Base-by-base conservation (phyloP, 35 echinoderm and acorn worm genomes). In the Ophiothrix spiculata region DNA sequence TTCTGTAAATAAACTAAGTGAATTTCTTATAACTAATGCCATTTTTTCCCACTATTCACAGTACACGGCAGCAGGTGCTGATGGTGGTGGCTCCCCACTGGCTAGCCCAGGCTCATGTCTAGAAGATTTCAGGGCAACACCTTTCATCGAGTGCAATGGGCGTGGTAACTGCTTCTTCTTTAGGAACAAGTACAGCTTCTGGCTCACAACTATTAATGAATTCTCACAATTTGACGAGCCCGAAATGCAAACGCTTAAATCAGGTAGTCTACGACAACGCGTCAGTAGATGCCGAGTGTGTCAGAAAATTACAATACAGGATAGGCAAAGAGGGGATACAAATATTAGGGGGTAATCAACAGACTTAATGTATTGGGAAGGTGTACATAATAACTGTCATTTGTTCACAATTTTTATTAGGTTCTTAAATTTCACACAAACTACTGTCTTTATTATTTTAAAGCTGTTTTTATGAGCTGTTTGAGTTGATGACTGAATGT, bases 111-210 rank as follows among this genome's bases (percentile, higher is more conserved):
- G 96, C 33, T 99, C 96, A 11, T 94, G 92, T 56, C 89, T 99
- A 49, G 92, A 89, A 35, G 74, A 80, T 77, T 99, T 99, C 92
- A 88, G 96, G 69, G 92, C 96, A 36, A 80, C 96, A 63, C 96
- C 96, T 42, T 99, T 99, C 92, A 99, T 99, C 81, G 96, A 99
- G 86, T 99, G 96, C 82, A 93, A 92, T 83, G 96, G 96, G 17
- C 79, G 86, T 29, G 96, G 96, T 35, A 86, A 86, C 81, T 99
- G 96, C 75, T 80, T 83, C 85, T 99, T 99, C 87, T 99, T 86
- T 80, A 42, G 87, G 40, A 99, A 99, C 80, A 89, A 85, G 16
- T 99, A 69, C 80, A 99, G 96, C 79, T 99, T 94, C 92, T 99
- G 96, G 96, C 75, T 99, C 38, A 93, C 89, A 45, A 85, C 77